Evolutionary conservation across 1,140 invertebrate species (phyloP), one percentile per base, ranked within the genome.

Genomic region (Adelges cooleyi): DNA sequence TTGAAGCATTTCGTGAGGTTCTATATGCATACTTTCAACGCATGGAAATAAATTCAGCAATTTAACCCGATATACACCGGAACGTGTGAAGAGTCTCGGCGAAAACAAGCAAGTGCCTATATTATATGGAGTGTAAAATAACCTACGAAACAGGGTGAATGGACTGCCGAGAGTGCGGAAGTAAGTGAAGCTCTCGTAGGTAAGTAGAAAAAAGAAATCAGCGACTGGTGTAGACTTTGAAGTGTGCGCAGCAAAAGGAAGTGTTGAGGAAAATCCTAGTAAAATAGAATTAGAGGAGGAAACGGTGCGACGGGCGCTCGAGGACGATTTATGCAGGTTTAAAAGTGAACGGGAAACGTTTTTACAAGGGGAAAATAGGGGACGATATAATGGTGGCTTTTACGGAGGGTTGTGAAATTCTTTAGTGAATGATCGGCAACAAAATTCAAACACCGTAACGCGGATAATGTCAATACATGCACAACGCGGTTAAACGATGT

Each of bases 371-470:
- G n/a, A 10, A 51, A 18, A 17, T n/a, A 51, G n/a, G 2, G 13
- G 15, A 29, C 17, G n/a, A 8, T 9, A 15, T 15, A 33, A 50
- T 50, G 15, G 15, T n/a, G 2, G 29, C 17, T 0, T 1, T 15
- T 4, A 1, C 22, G 2, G 5, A 40, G 9, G 38, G 22, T 40
- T 3, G n/a, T n/a, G 22, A 3, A 56, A 56, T 40, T 23, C 23
- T 13, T 56, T 27, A 25, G 38, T 25, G n/a, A 13, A 23, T 8
- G 36, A 33, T 20, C 42, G 17, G 22, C 29, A 15, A 62, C 27
- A 20, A 62, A 62, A 62, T 62, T 20, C 54, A 48, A 62, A 62
- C 25, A 62, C 54, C 42, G 40, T 62, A 46, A 62, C 40, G 25
- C 17, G 46, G 25, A 62, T 29, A 62, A 62, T 62, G 54, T 46